Evolutionary conservation across 2,797 vertebrate genomes (phyloP).

Genomic region (Champsocephalus esox): DNA sequence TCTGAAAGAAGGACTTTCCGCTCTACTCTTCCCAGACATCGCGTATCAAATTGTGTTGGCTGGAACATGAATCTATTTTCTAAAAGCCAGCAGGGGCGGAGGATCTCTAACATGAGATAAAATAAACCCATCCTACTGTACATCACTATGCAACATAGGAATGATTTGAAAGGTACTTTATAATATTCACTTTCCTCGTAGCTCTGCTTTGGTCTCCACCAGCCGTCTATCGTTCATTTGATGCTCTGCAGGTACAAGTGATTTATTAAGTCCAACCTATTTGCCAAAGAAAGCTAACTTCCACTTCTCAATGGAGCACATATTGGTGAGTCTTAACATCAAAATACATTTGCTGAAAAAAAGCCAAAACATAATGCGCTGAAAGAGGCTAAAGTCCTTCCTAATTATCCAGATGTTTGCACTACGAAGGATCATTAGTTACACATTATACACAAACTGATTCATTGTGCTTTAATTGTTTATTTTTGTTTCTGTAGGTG

Average conservation of each 20-base stretch:
- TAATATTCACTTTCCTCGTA: not conserved
- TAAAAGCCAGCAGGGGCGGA: not conserved
- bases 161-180: not conserved
- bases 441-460: not conserved
- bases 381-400: too few relatives aligned
- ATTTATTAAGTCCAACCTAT: not conserved
- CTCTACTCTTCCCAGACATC: not conserved
- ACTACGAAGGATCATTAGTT: too few relatives aligned
- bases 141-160: not conserved
- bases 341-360: not conserved
- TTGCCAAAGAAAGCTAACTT: too few relatives aligned
- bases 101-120: not conserved
- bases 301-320: not conserved
- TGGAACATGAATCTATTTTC: not conserved
- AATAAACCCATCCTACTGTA: not conserved
- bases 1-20: not conserved
- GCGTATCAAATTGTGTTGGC: not conserved
- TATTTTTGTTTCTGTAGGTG: not conserved
- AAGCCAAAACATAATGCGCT: too few relatives aligned
- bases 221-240: not conserved
- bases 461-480: not conserved
- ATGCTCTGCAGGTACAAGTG: not conserved
- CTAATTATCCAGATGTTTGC: not conserved
- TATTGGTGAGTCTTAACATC: not conserved
- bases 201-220: not conserved